These are phyloP conservation scores for Anolis apletophallus DNA, from an alignment of 2,797 vertebrate species.

Conservation along the genomic window DNA sequence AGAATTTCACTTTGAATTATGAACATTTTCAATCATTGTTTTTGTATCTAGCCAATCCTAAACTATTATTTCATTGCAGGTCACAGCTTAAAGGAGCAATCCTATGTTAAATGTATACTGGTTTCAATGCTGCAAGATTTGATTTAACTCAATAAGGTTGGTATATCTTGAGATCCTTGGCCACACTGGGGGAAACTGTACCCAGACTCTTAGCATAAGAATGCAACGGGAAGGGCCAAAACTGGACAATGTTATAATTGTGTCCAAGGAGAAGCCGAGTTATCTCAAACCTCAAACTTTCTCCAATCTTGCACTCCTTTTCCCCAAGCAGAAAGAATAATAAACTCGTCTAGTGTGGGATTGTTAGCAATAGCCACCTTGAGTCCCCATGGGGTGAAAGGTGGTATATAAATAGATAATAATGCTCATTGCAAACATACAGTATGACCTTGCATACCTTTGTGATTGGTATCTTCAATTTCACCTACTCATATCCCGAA, in stretches of 20 bases:
- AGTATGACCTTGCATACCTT: too few species aligned
- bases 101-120: not conserved
- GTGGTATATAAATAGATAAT: too few species aligned
- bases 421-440: too few species aligned
- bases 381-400: too few species aligned
- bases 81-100: conserved; percentile 59
- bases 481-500: too few species aligned
- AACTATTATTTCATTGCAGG: conserved; percentile 70
- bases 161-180: not conserved
- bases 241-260: not conserved
- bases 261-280: not conserved
- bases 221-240: not conserved
- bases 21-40: conserved; percentile 58
- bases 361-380: too few species aligned
- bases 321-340: too few species aligned
- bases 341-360: too few species aligned
- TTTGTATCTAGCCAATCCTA: conserved; percentile 68
- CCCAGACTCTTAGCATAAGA: not conserved
- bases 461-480: too few species aligned
- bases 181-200: not conserved
- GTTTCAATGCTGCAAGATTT: not conserved
- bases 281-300: not conserved
- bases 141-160: not conserved
- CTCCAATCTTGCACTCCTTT: not conserved
- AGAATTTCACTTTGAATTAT: conserved; percentile 70